A percentile compares a stretch with the other conserved stretches of the same genome.
These are phyloP conservation scores for Tupaia tana DNA, from an alignment of 2,113 vertebrate species.

Conservation along the genomic window DNA sequence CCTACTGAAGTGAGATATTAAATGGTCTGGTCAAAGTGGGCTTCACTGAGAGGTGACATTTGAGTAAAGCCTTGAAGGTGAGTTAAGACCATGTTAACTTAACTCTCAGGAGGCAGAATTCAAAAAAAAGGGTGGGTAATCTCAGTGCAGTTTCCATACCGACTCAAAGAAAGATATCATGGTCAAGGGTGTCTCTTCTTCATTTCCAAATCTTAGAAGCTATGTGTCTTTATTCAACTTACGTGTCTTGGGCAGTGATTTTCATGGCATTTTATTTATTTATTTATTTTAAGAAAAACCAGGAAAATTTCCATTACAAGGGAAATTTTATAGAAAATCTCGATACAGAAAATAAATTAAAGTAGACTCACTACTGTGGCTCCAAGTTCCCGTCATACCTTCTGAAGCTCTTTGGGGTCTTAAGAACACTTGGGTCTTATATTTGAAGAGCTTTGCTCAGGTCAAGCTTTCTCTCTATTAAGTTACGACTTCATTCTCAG, in stretches of 20 bases:
- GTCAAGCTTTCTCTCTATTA: background rate
- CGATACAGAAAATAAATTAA: background rate
- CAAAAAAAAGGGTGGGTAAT: background rate
- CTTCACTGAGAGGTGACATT: background rate
- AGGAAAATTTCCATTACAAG: background rate
- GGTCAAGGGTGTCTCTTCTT: background rate
- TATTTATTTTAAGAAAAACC: background rate
- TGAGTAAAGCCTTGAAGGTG: background rate
- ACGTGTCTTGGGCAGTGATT: background rate
- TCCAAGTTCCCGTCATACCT: background rate
- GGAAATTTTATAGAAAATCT: background rate
- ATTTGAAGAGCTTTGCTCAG: background rate
- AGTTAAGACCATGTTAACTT: background rate
- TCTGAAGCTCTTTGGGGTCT: too few species aligned
- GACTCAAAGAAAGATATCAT: background rate
- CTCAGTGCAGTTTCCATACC: background rate
- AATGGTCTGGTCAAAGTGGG: background rate
- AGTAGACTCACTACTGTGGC: background rate
- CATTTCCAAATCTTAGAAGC: background rate
- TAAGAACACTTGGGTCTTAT: background rate
- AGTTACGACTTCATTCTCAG: background rate
- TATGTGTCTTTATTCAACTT: background rate
- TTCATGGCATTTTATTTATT: background rate
- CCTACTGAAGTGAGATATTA: background rate
- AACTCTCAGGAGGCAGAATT: background rate